Conservation (phyloP, 2,113 vertebrate species). For the Apaloderma vittatum region DNA sequence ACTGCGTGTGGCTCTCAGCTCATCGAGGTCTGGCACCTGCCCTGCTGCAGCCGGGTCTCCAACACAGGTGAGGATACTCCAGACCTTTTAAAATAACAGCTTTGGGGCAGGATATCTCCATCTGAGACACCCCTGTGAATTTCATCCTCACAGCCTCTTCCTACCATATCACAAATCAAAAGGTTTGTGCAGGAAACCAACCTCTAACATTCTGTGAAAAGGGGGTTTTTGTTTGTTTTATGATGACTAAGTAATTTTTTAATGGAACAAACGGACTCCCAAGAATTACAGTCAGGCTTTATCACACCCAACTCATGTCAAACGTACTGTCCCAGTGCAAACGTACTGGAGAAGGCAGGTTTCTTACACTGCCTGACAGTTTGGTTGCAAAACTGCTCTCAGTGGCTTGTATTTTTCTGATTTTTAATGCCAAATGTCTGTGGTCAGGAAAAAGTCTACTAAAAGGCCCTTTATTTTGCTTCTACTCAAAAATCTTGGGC, state of each 20-base stretch:
- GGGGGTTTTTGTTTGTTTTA: background rate
- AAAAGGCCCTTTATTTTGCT: background rate
- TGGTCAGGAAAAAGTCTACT: background rate
- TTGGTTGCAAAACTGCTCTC: background rate
- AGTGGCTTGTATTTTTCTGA: background rate
- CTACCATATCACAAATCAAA: background rate
- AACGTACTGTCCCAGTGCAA: background rate
- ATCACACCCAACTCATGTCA: background rate
- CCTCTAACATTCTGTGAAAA: too few relatives aligned
- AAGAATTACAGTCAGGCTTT: background rate
- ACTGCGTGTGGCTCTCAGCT: background rate
- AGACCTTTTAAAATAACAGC: background rate
- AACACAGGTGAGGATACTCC: background rate
- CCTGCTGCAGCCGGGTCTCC: background rate
- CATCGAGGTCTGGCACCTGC: background rate
- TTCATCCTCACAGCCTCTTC: background rate
- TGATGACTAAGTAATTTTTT: background rate
- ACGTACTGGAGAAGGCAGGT: too few relatives aligned
- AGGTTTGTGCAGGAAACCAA: background rate
- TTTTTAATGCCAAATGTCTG: background rate
- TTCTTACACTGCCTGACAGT: background rate
- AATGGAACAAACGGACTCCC: background rate
- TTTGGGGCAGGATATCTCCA: background rate
- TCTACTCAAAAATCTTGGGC: background rate
- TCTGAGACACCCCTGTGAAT: background rate